Conservation (phyloP, 2,888 invertebrate genomes). For the Brachypterus glaber region DNA sequence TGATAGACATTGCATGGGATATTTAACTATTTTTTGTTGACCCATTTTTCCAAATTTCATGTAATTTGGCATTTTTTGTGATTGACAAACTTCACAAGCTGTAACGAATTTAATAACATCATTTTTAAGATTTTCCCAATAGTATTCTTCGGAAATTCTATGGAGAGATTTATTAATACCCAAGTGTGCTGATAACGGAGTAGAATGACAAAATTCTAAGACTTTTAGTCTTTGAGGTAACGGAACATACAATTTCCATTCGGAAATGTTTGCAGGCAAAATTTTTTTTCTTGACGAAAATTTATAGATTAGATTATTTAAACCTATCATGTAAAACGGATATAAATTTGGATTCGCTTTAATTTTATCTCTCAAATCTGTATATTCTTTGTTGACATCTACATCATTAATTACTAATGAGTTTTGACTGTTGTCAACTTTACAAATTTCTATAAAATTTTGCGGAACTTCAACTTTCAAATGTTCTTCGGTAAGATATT, state of each 20-base stretch:
- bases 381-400: constrained; percentile 8
- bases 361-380: constrained; percentile 5
- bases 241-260: constrained; percentile 20
- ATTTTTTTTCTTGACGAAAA: constrained; percentile 1
- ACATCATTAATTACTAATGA: too few species aligned
- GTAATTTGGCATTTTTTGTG: too few species aligned
- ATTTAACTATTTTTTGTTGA: constrained; percentile 15
- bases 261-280: constrained; percentile 9
- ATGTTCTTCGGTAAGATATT: too few species aligned
- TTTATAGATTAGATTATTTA: too few species aligned
- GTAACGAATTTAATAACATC: constrained; percentile 18
- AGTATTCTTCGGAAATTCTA: constrained; percentile 16
- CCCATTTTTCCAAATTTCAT: too few species aligned
- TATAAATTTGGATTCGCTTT: constrained; percentile 5
- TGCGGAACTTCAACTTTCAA: too few species aligned
- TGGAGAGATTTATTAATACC: constrained; percentile 18
- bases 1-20: constrained; percentile 14
- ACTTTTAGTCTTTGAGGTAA: constrained; percentile 11
- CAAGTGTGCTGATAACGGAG: constrained; percentile 16
- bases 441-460: too few species aligned
- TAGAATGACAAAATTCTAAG: constrained; percentile 12
- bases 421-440: too few species aligned
- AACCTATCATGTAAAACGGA: constrained; percentile 13
- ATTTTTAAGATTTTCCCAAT: constrained; percentile 17
- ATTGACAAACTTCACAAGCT: constrained; percentile 17